Conservation (phyloP, 30 jellyfish, hydroid and myxozoan genomes). For the Chironex yamaguchii region DNA sequence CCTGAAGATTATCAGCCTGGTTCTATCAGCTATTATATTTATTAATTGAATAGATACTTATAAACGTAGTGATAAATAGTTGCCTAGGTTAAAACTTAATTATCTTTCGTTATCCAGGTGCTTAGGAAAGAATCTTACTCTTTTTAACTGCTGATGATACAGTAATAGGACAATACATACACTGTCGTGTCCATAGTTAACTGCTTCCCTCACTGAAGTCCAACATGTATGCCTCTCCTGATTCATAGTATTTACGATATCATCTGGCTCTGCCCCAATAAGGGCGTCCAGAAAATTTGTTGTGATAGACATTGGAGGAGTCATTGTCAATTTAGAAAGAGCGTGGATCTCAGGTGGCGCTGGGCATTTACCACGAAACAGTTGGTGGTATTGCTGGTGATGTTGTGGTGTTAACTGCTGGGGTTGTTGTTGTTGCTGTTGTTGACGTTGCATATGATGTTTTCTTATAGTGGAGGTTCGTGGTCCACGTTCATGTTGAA, state of each 20-base stretch:
- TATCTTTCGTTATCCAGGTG: too few relatives aligned
- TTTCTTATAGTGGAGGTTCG: slow-evolving; percentile 83
- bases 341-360: background rate
- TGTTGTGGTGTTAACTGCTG: slow-evolving; percentile 4
- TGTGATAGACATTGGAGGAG: slow-evolving; percentile 1
- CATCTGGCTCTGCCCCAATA: slow-evolving; percentile 68
- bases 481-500: slow-evolving; percentile 96
- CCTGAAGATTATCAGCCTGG: too few relatives aligned
- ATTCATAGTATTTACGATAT: background rate
- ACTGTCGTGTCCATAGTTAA: background rate
- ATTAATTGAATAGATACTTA: too few relatives aligned
- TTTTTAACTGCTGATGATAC: too few relatives aligned
- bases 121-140: too few relatives aligned
- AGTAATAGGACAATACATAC: background rate
- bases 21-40: too few relatives aligned
- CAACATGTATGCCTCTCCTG: background rate
- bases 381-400: background rate
- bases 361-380: background rate
- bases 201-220: background rate
- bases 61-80: too few relatives aligned
- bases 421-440: slow-evolving; percentile 15
- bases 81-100: too few relatives aligned
- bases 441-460: slow-evolving; percentile 43
- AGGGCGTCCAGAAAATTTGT: slow-evolving; percentile 59
- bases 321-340: background rate